Base-by-base conservation (phyloP, 2,888 invertebrate species). In the Heteromyza rotundicornis region DNA sequence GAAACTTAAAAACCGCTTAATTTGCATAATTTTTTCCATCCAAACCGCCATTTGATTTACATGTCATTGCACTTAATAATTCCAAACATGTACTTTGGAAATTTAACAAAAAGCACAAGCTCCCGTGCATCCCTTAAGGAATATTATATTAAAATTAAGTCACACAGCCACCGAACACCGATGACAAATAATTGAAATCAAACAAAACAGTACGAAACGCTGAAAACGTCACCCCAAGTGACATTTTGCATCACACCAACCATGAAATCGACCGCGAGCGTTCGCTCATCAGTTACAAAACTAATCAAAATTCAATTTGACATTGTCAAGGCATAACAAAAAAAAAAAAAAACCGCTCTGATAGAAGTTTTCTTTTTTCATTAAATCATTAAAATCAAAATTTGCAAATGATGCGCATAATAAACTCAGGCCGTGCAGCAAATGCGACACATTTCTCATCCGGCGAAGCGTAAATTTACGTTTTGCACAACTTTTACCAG, bases 401-500 rank as follows among this genome's bases (percentile, higher is more conserved):
- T 73, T 78, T 74, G 71, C 76, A 78, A 79, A 78, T 78, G 78
- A 79, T 75, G 76, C 78, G 78, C 69, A 65, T 78, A 79, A 78
- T 77, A 69, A 72, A 77, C 73, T 70, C 62, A 62, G 58, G 40
- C 20, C 40, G 51, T 5, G 49, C 47, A n/a, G n/a, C 40, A 8
- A 14, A 3, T n/a, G 14, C n/a, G 40, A 14, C 40, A 3, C 62
- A 68, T 71, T 77, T 77, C 76, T 76, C 78, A 75, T 60, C 63
- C 60, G 60, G 53, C 56, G 51, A 44, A 59, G 57, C 58, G 27
- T 5, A 27, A 27, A 27, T 5, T 7, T 7, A 27, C 5, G 27
- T 7, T 27, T 27, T 10, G 27, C 27, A 27, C 27, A 27, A 27
- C 20, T 54, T 44, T 44, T 40, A 16, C 27, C 51, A 10, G 44